phyloP scores from a whole-genome alignment of 2,113 vertebrate species.

The Oceanites oceanicus region DNA sequence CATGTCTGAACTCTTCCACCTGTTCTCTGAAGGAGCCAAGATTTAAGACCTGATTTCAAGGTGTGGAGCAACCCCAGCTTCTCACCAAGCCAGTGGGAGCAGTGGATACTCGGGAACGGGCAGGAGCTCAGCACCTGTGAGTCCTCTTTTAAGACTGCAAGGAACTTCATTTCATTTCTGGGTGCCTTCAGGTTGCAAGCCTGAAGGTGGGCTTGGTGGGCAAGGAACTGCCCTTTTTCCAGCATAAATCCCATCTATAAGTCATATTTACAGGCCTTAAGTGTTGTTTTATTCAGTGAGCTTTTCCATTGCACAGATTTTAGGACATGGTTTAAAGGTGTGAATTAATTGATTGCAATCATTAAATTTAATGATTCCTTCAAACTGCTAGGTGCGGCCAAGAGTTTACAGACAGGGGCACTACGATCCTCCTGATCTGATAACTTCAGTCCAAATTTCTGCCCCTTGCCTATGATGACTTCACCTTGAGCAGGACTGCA shows the following conservation, averaged over 20 bases:
- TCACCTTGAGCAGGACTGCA: not conserved
- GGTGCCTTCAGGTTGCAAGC: not conserved
- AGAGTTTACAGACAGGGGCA: not conserved
- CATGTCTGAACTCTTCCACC: not conserved
- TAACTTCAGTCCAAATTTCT: not conserved
- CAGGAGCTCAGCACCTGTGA: not conserved
- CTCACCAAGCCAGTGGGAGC: not conserved
- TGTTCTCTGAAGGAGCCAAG: not conserved
- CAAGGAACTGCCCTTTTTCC: not conserved
- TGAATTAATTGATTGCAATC: not conserved
- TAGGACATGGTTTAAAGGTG: not conserved
- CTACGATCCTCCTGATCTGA: not conserved
- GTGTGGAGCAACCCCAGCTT: not conserved
- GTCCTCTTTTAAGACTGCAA: not conserved
- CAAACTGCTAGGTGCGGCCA: not conserved
- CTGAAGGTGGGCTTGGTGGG: too few relatives aligned
- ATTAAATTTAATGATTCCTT: not conserved
- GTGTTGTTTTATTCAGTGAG: not conserved
- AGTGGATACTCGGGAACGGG: rapidly evolving
- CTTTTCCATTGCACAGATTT: not conserved
- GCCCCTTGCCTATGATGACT: not conserved
- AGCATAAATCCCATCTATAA: not conserved
- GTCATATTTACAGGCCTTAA: not conserved
- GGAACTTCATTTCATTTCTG: not conserved
- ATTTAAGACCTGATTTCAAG: not conserved